Evolutionary conservation across 2,797 vertebrate genomes (phyloP).

Genomic region (Bradypodion ventrale): DNA sequence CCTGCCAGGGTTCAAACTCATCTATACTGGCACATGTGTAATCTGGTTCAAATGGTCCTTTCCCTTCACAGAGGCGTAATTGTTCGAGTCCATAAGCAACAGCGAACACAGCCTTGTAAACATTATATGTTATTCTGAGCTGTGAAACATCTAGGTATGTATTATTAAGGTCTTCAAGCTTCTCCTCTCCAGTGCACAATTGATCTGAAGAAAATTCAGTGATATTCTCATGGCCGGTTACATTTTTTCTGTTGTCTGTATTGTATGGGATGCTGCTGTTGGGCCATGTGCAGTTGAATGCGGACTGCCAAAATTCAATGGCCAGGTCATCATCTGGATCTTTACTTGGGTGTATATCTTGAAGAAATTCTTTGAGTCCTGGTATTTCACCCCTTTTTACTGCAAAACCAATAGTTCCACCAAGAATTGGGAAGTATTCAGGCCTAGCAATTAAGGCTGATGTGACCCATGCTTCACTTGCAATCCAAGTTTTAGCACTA

Average conservation of each 20-base stretch:
- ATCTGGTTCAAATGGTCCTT: slow-evolving; percentile 74
- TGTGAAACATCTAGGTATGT: slow-evolving; percentile 85
- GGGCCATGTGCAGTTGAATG: slow-evolving; percentile 84
- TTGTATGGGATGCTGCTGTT: slow-evolving; percentile 55
- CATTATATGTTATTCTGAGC: slow-evolving; percentile 86
- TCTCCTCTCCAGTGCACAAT: slow-evolving; percentile 79
- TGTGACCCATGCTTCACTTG: slow-evolving; percentile 87
- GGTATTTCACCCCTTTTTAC: slow-evolving; percentile 79
- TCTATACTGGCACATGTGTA: slow-evolving; percentile 76
- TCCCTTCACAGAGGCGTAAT: slow-evolving; percentile 76
- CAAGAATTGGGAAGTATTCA: slow-evolving; percentile 77
- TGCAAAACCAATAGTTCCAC: slow-evolving; percentile 84
- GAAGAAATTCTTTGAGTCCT: slow-evolving; percentile 76
- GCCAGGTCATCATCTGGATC: slow-evolving; percentile 72
- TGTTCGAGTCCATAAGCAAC: slow-evolving; percentile 84
- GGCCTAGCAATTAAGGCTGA: slow-evolving; percentile 82
- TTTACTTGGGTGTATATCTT: slow-evolving; percentile 78
- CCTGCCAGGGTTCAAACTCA: slow-evolving; percentile 88
- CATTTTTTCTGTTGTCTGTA: slow-evolving; percentile 60
- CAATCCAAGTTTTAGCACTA: slow-evolving; percentile 85
- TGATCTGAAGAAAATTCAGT: slow-evolving; percentile 57
- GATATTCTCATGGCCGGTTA: slow-evolving; percentile 55
- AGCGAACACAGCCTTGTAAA: slow-evolving; percentile 85
- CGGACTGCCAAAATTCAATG: slow-evolving; percentile 86
- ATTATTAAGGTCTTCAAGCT: slow-evolving; percentile 76